Base-by-base conservation (phyloP, 1,140 invertebrate genomes). In the Orchesella cincta region DNA sequence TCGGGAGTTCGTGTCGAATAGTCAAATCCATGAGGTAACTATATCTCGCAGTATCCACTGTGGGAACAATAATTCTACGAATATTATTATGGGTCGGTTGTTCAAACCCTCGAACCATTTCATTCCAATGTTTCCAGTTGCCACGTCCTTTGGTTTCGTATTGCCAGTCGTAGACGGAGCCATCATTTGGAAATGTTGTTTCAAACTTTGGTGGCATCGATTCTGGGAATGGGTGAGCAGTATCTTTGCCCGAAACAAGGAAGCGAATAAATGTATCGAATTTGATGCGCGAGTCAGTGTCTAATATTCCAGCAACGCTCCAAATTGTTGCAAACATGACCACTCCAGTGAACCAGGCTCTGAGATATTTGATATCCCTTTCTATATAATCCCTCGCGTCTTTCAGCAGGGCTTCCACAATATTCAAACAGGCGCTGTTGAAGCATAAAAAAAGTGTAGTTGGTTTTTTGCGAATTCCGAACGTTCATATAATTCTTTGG, bases 261-360 rank as follows among this genome's bases (percentile, higher is more conserved):
- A 70, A 14, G 12, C 74, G 64, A 35, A 91, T 84, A 82, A 90
- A 92, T 5, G 88, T 88, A 85, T 96, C 93, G 85, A 93, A 96
- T 82, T 89, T 90, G 52, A 88, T 84, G 33, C 92, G 87, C 0
- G 93, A 93, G n/a, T 90, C 86, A 1, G 86, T 86, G 84, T 94
- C 90, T 54, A 93, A 85, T 54, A 92, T 91, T 5, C 91, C 93
- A 0, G 91, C 95, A 34, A 95, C 83, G 12, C 94, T 93, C 95
- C 95, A 97, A 2, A 92, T 88, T 29, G 93, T 82, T 0, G 91
- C 88, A 82, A 91, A 91, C 79, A 96, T 88, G 83, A 95, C 91
- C 0, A 92, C 89, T 1, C 93, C 93, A 83, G 93, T 89, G 74
- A 93, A 87, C 90, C 93, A 94, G 26, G 86, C 87, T 35, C 86